Percentiles rank a stretch among this genome's conserved stretches.
These are phyloP conservation scores for Campylorhamphus procurvoides DNA, from an alignment of 2,113 vertebrate species.

Conservation along the genomic window DNA sequence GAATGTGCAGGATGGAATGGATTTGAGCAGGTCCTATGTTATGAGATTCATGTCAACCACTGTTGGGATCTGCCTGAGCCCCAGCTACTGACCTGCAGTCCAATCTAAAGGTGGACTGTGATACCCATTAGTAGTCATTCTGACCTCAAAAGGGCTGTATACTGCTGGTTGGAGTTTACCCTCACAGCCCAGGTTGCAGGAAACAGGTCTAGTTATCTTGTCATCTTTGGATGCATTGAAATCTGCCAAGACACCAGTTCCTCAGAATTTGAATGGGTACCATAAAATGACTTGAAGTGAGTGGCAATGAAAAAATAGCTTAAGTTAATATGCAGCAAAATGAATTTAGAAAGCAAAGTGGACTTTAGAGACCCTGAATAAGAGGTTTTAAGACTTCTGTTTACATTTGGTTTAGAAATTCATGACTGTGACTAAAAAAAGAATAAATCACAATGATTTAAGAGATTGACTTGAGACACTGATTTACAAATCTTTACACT, in stretches of 20 bases:
- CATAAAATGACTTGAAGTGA: constrained; percentile 25
- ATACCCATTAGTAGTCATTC: neutral
- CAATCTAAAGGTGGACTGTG: neutral
- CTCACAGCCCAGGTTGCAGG: neutral
- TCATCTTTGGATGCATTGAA: constrained; percentile 45
- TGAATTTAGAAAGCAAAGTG: constrained; percentile 3
- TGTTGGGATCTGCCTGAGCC: constrained; percentile 17
- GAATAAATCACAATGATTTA: constrained; percentile 9
- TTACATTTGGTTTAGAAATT: constrained; percentile 28
- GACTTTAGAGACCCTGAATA: neutral
- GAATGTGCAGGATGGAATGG: neutral
- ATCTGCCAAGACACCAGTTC: constrained; percentile 1
- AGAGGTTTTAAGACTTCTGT: neutral
- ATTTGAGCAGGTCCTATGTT: neutral
- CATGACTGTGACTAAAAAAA: neutral
- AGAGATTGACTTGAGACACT: neutral
- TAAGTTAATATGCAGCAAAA: constrained; percentile 63
- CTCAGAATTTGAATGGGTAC: constrained; percentile 19
- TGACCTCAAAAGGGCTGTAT: neutral
- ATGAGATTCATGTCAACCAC: neutral
- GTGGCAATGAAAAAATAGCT: constrained; percentile 71
- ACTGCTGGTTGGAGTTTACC: neutral
- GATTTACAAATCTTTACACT: constrained; percentile 16
- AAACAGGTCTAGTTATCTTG: neutral
- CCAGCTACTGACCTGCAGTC: neutral